Base-by-base conservation (phyloP, 2,888 invertebrate genomes). In the Eubasilissa splendida region DNA sequence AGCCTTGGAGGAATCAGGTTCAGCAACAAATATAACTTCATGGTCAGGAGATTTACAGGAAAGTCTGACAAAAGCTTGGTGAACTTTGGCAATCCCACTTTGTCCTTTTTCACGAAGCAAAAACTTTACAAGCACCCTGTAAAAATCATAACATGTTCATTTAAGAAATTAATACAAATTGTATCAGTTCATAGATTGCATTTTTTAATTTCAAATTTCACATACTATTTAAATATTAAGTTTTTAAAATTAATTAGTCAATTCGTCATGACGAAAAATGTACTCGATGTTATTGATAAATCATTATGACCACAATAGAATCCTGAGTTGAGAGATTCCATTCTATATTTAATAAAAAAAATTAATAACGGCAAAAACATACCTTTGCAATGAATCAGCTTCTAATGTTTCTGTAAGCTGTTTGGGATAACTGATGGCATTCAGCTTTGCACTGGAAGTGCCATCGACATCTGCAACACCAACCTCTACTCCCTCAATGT, bases 21-120 rank as follows among this genome's bases (percentile, higher is more conserved):
- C 98, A 0, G 98, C 97, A 4, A 99, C 96, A 87, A 97, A 99
- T 85, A 98, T 94, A 73, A 97, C 95, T 90, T 99, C 99, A 82
- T 94, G 93, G n/a, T 92, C 90, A 0, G 91, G 91, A 76, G 90
- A 90, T 14, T 89, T 88, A 85, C 95, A 93, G 59, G 92, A 92
- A 66, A 98, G 91, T 73, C 96, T 92, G 50, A 98, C 93, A 88
- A 98, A 98, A 0, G 96, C 96, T 88, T 97, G 97, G 87, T 96
- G 96, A 66, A 96, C 95, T 58, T 92, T 88, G 86, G 97, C 93
- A 0, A 94, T 88, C 86, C 94, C 93, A 84, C 91, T 91, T 14
- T 88, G 91, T 73, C 90, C 89, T 85, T 94, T 93, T 88, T 97
- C 96, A 80, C 93, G 93, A 12, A 99, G 90, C 0, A 92, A 89